These are phyloP conservation scores for Pluvianellus socialis DNA, from an alignment of 2,113 vertebrate genomes.

Conservation along the genomic window DNA sequence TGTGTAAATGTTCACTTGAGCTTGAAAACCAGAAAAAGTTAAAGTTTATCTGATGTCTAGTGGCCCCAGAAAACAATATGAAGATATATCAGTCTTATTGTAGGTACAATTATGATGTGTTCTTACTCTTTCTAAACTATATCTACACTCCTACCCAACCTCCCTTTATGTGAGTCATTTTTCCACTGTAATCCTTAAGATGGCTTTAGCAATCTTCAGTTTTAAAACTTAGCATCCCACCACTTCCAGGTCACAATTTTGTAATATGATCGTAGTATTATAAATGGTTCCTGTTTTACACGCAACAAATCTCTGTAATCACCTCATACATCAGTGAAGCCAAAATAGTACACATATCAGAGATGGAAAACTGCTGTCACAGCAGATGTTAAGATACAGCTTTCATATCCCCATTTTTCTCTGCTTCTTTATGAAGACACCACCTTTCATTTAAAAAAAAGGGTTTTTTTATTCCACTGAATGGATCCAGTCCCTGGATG, in stretches of 20 bases:
- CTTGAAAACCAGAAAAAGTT: neutral
- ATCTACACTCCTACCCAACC: fast-evolving
- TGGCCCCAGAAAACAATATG: neutral
- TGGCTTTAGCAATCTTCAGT: neutral
- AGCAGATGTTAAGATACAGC: neutral
- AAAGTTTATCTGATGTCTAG: neutral
- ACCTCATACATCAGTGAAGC: neutral
- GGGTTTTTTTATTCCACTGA: fast-evolving
- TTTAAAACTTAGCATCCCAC: neutral
- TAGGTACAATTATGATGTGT: neutral
- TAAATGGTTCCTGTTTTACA: neutral
- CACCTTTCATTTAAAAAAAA: neutral
- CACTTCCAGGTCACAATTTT: neutral
- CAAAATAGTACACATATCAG: neutral
- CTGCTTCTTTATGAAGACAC: neutral
- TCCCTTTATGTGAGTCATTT: neutral
- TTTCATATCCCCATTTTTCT: neutral
- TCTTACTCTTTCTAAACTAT: neutral
- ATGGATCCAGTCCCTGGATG: neutral
- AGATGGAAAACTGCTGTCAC: neutral
- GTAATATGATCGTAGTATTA: neutral
- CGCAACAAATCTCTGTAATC: neutral
- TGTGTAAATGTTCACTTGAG: neutral
- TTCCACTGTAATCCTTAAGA: neutral
- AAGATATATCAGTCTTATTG: neutral